Evolutionary conservation across 2,888 invertebrate genomes (phyloP), one percentile per base, ranked within the genome.

Genomic region (Sesia apiformis): DNA sequence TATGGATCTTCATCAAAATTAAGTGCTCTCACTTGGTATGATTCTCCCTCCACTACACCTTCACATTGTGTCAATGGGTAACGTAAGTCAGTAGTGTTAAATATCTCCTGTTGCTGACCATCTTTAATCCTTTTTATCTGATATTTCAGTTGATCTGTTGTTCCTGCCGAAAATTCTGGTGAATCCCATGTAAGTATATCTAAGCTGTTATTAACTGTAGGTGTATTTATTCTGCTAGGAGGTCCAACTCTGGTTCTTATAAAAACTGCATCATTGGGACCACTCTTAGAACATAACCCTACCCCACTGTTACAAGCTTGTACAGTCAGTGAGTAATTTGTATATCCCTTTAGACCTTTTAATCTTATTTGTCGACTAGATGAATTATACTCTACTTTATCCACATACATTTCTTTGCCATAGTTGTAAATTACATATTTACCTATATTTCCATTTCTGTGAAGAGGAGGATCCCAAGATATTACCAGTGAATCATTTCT

Each of bases 381-480:
- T n/a, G 46, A 46, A 46, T 46, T 46, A 5, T 46, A 46, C 46
- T 46, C 46, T n/a, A 76, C 70, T 60, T 69, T 74, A 50, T 74
- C 73, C 56, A 66, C 65, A 60, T 60, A 60, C 53, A 73, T 64
- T 59, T 78, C 69, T 56, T 66, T 63, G 40, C 63, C 86, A 72
- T 91, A 91, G 60, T 90, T 86, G 55, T 72, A 74, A 59, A 96
- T 87, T 4, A 90, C 84, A 78, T 95, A 96, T 64, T 91, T 91
- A 41, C 91, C 90, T 54, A 96, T 88, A 38, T 92, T 85, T 0
- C 97, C 97, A 84, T 97, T 97, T 66, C 91, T 91, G 38, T 90
- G 84, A 3, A 81, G 67, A 1, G 97, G 97, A 43, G 93, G 91
- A 62, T 91, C 80, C 96, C 95, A 95, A 49, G 87, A 83, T 52